Conservation (phyloP, 2,888 invertebrate genomes). For the Napeogenes inachia region DNA sequence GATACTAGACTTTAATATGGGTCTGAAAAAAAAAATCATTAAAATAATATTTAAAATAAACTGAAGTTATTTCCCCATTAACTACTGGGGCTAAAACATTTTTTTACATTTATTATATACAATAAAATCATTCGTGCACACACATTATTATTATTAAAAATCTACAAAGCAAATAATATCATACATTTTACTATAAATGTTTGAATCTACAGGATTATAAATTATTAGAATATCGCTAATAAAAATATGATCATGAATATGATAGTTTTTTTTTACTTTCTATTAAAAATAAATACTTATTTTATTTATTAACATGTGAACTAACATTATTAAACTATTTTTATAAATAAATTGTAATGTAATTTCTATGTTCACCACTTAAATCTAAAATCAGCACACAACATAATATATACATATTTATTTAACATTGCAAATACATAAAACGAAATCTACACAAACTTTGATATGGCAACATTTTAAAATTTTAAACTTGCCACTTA, state of each 20-base stretch:
- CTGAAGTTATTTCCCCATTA: no score
- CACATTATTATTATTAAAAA: not conserved
- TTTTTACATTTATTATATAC: no score
- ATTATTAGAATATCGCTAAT: slow-evolving; percentile 27
- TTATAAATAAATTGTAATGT: not conserved
- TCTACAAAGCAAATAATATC: not conserved
- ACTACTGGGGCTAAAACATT: slow-evolving; percentile 3
- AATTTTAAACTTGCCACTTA: no score
- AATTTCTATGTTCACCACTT: not conserved
- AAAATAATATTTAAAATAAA: no score
- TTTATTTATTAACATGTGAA: not conserved
- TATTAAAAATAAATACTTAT: not conserved
- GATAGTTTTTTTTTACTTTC: slow-evolving; percentile 4
- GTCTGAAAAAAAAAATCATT: slow-evolving; percentile 45
- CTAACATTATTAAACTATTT: not conserved
- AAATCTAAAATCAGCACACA: not conserved
- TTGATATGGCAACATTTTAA: no score
- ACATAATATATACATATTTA: no score
- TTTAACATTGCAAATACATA: no score
- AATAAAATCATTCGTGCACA: not conserved
- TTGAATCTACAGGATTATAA: slow-evolving; percentile 10
- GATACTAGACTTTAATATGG: slow-evolving; percentile 61
- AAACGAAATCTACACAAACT: no score
- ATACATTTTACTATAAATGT: not conserved
- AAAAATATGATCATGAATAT: slow-evolving; percentile 29